Evolutionary conservation across 1,140 invertebrate species (phyloP).

Genomic region (Maniola jurtina): DNA sequence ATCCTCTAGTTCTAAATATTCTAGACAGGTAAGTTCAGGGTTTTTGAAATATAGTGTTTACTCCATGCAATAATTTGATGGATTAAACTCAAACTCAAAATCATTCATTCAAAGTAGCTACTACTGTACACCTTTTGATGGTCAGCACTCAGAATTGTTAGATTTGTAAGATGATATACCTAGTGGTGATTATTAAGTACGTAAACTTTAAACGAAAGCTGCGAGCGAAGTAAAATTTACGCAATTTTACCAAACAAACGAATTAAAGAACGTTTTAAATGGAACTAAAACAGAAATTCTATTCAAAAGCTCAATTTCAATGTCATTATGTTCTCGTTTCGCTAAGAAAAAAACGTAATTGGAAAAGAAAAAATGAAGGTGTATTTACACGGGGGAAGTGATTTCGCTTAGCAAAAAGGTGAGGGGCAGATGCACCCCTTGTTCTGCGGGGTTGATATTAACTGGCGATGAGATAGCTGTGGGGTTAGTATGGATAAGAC

Average conservation of each 20-base stretch:
- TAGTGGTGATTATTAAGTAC: too few species aligned
- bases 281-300: not conserved
- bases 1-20: too few species aligned
- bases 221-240: too few species aligned
- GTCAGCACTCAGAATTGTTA: too few species aligned
- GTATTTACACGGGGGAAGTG: slow-evolving; percentile 64
- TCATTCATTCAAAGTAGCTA: too few species aligned
- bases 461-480: slow-evolving; percentile 35
- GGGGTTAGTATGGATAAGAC: slow-evolving; percentile 33
- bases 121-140: too few species aligned
- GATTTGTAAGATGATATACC: too few species aligned
- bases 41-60: too few species aligned
- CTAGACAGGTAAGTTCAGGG: too few species aligned
- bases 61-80: too few species aligned
- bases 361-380: slow-evolving; percentile 53
- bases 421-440: slow-evolving; percentile 60
- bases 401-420: slow-evolving; percentile 64
- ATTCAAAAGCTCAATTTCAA: slow-evolving; percentile 38
- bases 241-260: not conserved
- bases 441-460: slow-evolving; percentile 59
- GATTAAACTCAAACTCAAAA: too few species aligned
- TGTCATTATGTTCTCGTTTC: slow-evolving; percentile 36
- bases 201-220: too few species aligned
- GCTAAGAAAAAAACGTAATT: slow-evolving; percentile 42
- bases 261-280: not conserved